Evolutionary conservation across 1,140 invertebrate genomes (phyloP).

Genomic region (Brachionus asplanchnoidis): DNA sequence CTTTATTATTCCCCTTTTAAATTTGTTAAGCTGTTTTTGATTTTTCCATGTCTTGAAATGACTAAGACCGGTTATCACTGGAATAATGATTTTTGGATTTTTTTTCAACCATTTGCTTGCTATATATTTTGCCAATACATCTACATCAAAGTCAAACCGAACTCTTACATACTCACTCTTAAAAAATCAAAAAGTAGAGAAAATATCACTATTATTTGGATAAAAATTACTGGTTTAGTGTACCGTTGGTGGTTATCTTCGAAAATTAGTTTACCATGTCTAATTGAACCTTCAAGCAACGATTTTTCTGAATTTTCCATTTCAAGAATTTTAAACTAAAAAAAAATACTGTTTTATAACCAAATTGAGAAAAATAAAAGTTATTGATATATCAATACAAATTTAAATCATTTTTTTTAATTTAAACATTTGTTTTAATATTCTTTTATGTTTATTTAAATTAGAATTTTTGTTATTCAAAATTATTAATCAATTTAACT

Average conservation of each 20-base stretch:
- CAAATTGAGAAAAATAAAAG: too few species aligned
- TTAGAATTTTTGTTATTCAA: too few species aligned
- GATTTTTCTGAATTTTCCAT: background rate
- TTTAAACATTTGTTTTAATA: too few species aligned
- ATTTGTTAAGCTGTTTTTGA: conserved; percentile 20
- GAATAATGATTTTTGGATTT: conserved; percentile 26
- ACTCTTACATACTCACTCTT: conserved; percentile 2
- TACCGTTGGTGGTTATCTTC: background rate
- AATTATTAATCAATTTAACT: too few species aligned
- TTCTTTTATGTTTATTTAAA: too few species aligned
- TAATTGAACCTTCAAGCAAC: background rate
- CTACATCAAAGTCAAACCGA: background rate
- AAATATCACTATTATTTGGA: too few species aligned
- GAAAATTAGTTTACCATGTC: background rate
- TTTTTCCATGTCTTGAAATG: conserved; percentile 19
- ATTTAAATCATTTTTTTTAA: too few species aligned
- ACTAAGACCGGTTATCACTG: conserved; percentile 1
- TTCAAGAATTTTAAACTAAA: background rate
- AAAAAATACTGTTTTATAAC: too few species aligned
- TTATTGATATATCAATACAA: too few species aligned
- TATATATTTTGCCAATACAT: conserved; percentile 11
- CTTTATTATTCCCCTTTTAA: conserved; percentile 27
- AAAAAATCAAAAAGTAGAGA: too few species aligned
- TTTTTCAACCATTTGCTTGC: background rate
- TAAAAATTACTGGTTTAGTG: background rate